A percentile compares a stretch with the other conserved stretches of the same genome.
Evolutionary conservation across 1,140 invertebrate species (phyloP).

Genomic region (Ceratosolen fusciceps): DNA sequence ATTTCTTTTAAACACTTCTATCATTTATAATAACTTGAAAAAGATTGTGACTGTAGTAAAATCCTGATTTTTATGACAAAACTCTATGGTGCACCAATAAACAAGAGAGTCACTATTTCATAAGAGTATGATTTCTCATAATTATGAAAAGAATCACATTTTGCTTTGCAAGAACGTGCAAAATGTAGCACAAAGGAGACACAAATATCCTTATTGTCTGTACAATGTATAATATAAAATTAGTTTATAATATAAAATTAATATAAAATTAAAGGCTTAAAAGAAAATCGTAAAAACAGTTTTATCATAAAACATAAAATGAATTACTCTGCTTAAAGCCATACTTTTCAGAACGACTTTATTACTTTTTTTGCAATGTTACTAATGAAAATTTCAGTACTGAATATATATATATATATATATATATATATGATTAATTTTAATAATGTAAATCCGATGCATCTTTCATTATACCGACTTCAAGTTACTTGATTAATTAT

Average conservation of each 20-base stretch:
- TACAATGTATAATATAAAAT: background rate
- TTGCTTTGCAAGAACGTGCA: slow-evolving; percentile 21
- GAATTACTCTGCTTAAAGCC: background rate
- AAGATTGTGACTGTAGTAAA: slow-evolving; percentile 1
- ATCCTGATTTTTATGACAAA: slow-evolving; percentile 5
- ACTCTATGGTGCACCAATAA: background rate
- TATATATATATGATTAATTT: background rate
- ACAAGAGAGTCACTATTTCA: slow-evolving; percentile 16
- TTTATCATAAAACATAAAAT: background rate
- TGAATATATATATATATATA: no score
- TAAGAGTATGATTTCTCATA: background rate
- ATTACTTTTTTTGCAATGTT: background rate
- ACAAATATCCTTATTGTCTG: slow-evolving; percentile 6
- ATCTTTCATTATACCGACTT: background rate
- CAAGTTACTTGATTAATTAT: background rate
- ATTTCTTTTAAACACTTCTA: slow-evolving; percentile 18
- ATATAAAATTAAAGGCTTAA: slow-evolving; percentile 18
- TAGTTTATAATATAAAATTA: no score
- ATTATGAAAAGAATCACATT: slow-evolving; percentile 29
- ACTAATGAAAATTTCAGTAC: background rate
- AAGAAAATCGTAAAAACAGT: slow-evolving; percentile 1
- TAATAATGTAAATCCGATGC: background rate
- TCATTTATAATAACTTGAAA: background rate
- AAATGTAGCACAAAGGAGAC: slow-evolving; percentile 16
- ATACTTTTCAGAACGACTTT: background rate